Base-by-base conservation (phyloP, 2,888 invertebrate species). In the Gisinianus flammeolus region DNA sequence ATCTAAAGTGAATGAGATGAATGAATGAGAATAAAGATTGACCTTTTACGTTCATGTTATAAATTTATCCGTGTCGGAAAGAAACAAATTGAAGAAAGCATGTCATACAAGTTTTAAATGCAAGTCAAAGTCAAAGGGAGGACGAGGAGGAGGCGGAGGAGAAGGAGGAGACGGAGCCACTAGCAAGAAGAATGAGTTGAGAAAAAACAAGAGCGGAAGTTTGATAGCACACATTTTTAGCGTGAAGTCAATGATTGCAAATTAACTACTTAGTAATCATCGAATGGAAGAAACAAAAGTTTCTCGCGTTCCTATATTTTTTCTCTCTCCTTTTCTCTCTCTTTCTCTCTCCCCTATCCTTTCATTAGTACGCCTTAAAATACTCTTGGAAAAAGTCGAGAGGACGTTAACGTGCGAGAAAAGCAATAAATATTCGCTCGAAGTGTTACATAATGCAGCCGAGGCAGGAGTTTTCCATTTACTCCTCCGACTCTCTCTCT, bases 391-490 rank as follows among this genome's bases (percentile, higher is more conserved):
- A 71, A 26, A 72, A 72, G 72, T 72, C 58, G 31, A 33, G 72
- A 62, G 72, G 72, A 72, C 62, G 58, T 72, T 72, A 58, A 62
- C 72, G 62, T 72, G 58, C 35, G 72, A 72, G 72, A 72, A 58
- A 72, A 62, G 72, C 72, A 58, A 72, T 72, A 72, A 72, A 72
- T 72, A 72, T 72, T 62, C 72, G 31, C 35, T 72, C 58, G 22
- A 72, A 58, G 72, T 72, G 30, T 72, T 72, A 72, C 72, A 72
- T 72, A 72, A 72, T 62, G 62, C 62, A 72, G 62, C 62, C 33
- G n/a, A 62, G 62, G 24, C 62, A 22, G 26, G 22, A 62, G 22
- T 62, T 62, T 62, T 62, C 62, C 62, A 62, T 62, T 62, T 62
- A 62, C 62, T 62, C 62, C 26, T 24, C 8, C 62, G 22, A 22